Percentiles rank a stretch among this genome's conserved stretches.
phyloP scores from a whole-genome alignment of 2,888 invertebrate genomes.

The Eustalomyia histrio region DNA sequence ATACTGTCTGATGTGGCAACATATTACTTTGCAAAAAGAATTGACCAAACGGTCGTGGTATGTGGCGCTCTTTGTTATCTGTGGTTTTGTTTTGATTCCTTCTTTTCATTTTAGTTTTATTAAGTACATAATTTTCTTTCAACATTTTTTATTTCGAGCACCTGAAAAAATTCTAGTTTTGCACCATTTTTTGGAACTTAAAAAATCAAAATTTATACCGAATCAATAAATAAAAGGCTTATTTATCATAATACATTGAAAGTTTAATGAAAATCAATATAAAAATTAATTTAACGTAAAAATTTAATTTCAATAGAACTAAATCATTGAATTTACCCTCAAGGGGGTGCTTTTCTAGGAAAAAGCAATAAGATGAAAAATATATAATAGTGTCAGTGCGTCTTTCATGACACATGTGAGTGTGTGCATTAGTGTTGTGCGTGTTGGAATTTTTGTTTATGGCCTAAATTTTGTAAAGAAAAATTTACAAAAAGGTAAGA shows the following conservation, averaged over 20 bases:
- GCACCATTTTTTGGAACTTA: conserved; percentile 59
- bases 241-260: conserved; percentile 22
- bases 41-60: too few relatives aligned
- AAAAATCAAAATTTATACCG: conserved; percentile 42
- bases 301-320: not conserved
- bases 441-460: conserved; percentile 44
- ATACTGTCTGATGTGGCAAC: conserved; percentile 23
- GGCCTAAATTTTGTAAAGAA: conserved; percentile 14
- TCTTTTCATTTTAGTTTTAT: conserved; percentile 53
- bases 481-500: conserved; percentile 39
- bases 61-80: conserved; percentile 15
- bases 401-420: conserved; percentile 15
- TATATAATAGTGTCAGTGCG: conserved; percentile 18
- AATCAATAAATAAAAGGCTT: conserved; percentile 34
- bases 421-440: conserved; percentile 42
- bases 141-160: conserved; percentile 63
- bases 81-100: conserved; percentile 64
- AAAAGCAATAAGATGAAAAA: conserved; percentile 7
- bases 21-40: too few relatives aligned
- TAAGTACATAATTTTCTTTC: conserved; percentile 63
- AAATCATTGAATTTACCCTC: conserved; percentile 37
- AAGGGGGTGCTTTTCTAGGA: conserved; percentile 35
- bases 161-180: conserved; percentile 63
- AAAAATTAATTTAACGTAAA: conserved; percentile 8
- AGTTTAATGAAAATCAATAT: conserved; percentile 21